A percentile compares a stretch with the other conserved stretches of the same genome.
Conservation (phyloP, 30 jellyfish, hydroid and myxozoan species). For the Catostylus mosaicus region DNA sequence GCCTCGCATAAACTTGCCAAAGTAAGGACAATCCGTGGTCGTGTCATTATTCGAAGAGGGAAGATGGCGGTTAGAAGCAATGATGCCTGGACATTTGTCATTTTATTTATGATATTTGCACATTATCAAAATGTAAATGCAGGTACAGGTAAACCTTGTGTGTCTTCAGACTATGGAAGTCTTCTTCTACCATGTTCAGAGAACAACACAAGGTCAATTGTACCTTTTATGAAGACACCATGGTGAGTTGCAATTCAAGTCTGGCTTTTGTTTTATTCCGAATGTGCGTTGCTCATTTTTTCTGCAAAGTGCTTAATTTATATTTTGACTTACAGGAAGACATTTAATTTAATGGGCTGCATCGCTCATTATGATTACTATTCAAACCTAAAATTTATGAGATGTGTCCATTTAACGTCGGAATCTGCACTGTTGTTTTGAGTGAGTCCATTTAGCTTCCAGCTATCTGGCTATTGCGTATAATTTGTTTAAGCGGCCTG, state of each 20-base stretch:
- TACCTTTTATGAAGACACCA: conserved; percentile 43
- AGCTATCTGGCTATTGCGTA: too few relatives aligned
- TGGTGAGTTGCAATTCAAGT: conserved; percentile 58
- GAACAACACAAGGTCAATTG: conserved; percentile 64
- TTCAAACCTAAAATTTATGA: too few relatives aligned
- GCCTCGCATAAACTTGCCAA: too few relatives aligned
- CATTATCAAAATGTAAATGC: neutral
- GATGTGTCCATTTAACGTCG: too few relatives aligned
- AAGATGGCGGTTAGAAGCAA: conserved; percentile 29
- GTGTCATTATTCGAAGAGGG: neutral
- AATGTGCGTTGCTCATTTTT: conserved; percentile 23
- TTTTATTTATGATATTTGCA: neutral
- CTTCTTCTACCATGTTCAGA: conserved; percentile 48
- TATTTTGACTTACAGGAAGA: neutral
- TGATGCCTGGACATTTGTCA: neutral
- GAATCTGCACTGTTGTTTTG: too few relatives aligned
- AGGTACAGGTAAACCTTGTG: conserved; percentile 6
- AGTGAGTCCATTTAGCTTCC: too few relatives aligned
- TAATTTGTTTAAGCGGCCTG: too few relatives aligned
- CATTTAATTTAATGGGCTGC: too few relatives aligned
- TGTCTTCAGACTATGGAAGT: conserved; percentile 36
- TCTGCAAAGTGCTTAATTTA: neutral
- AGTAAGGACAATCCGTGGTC: neutral
- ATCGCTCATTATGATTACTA: too few relatives aligned
- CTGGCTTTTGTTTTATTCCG: neutral